A percentile compares a stretch with the other conserved stretches of the same genome.
Conservation (phyloP, 1,140 invertebrate species). For the Colletes latitarsis region DNA sequence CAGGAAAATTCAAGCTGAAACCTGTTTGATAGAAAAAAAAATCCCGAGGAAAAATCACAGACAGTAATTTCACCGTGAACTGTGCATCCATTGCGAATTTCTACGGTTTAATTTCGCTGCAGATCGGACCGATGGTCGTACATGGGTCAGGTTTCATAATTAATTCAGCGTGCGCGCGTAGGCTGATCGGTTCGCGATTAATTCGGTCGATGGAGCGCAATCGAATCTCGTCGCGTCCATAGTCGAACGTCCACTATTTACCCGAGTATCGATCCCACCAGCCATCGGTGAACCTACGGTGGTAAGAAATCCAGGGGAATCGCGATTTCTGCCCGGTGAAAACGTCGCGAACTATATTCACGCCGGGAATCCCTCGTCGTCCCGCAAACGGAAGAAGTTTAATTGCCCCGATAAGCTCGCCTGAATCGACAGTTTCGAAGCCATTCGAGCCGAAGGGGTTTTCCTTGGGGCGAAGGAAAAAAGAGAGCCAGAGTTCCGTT, state of each 20-base stretch:
- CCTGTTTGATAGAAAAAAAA: background rate
- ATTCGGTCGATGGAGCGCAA: constrained; percentile 34
- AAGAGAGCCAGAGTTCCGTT: constrained; percentile 23
- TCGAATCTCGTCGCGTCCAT: background rate
- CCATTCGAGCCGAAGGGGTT: constrained; percentile 15
- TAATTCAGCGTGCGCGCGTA: constrained; percentile 50
- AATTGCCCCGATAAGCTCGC: constrained; percentile 61
- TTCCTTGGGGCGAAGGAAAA: constrained; percentile 20
- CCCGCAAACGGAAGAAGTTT: constrained; percentile 48
- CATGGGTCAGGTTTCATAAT: constrained; percentile 44
- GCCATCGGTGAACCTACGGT: background rate
- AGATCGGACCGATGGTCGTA: constrained; percentile 8
- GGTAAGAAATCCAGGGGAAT: constrained; percentile 38
- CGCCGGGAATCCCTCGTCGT: constrained; percentile 23
- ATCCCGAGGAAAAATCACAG: too few relatives aligned
- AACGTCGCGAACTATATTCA: constrained; percentile 17
- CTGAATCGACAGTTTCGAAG: constrained; percentile 60
- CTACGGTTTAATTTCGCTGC: background rate
- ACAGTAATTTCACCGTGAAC: background rate
- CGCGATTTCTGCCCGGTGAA: background rate
- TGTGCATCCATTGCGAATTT: background rate
- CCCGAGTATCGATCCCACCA: background rate
- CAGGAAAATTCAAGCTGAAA: background rate
- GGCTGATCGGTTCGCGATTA: constrained; percentile 51
- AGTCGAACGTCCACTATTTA: constrained; percentile 5